Conservation (phyloP, 2,888 invertebrate species). For the Sminthurides aquaticus region DNA sequence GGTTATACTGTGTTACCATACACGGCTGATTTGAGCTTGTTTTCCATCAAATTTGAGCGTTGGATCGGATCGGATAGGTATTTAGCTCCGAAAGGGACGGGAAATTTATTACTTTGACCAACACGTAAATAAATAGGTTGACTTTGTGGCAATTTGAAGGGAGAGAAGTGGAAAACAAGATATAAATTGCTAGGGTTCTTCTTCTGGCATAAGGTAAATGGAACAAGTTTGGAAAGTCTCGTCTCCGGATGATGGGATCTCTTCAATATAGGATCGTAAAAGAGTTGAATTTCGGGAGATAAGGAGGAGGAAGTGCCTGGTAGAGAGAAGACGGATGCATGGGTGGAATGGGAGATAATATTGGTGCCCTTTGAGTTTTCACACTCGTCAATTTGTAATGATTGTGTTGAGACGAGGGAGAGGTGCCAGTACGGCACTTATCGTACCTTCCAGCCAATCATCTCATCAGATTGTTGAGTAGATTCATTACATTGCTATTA, state of each 20-base stretch:
- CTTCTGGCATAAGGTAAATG: neutral
- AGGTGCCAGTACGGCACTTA: constrained; percentile 9
- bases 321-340: too few species aligned
- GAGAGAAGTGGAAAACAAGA: neutral
- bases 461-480: neutral
- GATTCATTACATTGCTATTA: neutral
- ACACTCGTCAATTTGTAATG: neutral
- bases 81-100: too few species aligned
- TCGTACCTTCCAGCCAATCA: constrained; percentile 2
- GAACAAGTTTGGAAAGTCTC: too few species aligned
- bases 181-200: neutral
- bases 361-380: neutral
- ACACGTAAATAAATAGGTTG: neutral
- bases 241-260: too few species aligned
- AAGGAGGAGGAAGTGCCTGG: too few species aligned
- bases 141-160: neutral
- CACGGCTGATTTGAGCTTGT: too few species aligned
- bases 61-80: too few species aligned
- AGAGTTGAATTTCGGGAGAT: too few species aligned
- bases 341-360: neutral
- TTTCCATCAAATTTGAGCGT: too few species aligned
- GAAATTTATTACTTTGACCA: neutral
- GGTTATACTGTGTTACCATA: too few species aligned
- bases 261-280: too few species aligned
- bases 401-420: neutral